Conservation (phyloP, 2,888 invertebrate genomes). For the Acrocyrtus sp. region DNA sequence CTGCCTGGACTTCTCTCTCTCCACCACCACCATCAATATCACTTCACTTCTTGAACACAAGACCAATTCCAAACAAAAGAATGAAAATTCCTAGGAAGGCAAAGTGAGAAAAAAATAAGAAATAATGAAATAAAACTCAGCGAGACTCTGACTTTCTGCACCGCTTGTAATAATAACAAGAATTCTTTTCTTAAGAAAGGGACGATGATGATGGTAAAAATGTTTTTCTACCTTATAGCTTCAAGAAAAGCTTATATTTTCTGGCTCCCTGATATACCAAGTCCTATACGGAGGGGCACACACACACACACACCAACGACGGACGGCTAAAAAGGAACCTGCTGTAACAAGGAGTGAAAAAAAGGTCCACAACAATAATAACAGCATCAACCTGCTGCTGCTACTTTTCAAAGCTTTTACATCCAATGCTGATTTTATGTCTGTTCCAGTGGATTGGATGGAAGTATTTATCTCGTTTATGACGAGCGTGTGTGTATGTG, state of each 20-base stretch:
- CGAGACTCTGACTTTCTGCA: conserved; percentile 42
- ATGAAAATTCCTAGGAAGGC: conserved; percentile 45
- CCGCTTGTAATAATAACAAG: conserved; percentile 10
- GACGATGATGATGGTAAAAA: background rate
- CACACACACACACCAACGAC: conserved; percentile 36
- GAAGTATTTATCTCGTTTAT: no score
- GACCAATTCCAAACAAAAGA: conserved; percentile 40
- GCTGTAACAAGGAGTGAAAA: conserved; percentile 40
- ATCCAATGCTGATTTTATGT: background rate
- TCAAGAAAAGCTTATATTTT: background rate
- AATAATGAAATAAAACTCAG: conserved; percentile 42
- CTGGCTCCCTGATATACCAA: background rate
- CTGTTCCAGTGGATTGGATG: background rate
- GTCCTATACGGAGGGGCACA: background rate
- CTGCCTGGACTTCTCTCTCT: background rate
- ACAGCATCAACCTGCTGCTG: conserved; percentile 45
- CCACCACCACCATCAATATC: conserved; percentile 14
- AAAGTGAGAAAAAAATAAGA: conserved; percentile 19
- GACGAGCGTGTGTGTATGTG: background rate
- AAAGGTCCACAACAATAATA: conserved; percentile 28
- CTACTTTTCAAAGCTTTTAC: no score
- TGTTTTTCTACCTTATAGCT: background rate
- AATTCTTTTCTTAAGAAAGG: conserved; percentile 12
- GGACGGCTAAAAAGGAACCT: conserved; percentile 39
- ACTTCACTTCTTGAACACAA: background rate